These are phyloP conservation scores for Nephrotoma flavescens DNA, from an alignment of 2,888 invertebrate genomes.

Conservation along the genomic window DNA sequence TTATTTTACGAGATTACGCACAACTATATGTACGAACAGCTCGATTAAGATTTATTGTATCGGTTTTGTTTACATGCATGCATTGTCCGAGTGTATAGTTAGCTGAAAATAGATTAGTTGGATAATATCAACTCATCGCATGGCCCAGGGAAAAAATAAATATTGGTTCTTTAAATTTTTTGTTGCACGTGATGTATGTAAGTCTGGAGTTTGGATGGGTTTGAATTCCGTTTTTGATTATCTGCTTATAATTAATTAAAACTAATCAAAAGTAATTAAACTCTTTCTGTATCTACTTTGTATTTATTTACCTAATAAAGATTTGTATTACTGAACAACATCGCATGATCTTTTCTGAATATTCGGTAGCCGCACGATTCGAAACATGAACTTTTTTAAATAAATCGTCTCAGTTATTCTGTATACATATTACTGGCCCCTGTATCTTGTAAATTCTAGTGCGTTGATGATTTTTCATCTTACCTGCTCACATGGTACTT, in stretches of 20 bases:
- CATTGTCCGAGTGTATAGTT: not conserved
- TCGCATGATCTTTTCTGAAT: too few relatives aligned
- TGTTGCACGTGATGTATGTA: not conserved
- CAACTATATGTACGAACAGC: not conserved
- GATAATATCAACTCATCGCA: not conserved
- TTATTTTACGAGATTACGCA: not conserved
- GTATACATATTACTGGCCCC: too few relatives aligned
- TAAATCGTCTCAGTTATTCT: too few relatives aligned
- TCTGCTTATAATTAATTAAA: not conserved
- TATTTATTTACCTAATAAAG: not conserved
- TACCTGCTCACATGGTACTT: too few relatives aligned
- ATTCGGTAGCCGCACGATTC: too few relatives aligned
- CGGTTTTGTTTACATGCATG: not conserved
- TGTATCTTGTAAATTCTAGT: too few relatives aligned
- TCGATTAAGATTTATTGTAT: not conserved
- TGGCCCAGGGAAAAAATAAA: not conserved
- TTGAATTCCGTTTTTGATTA: too few relatives aligned
- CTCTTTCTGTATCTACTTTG: not conserved
- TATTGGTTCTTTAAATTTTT: not conserved
- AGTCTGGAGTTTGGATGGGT: too few relatives aligned
- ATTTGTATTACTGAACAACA: too few relatives aligned
- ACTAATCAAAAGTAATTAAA: not conserved
- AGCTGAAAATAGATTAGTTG: not conserved
- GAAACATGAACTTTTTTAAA: too few relatives aligned
- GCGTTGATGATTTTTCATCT: too few relatives aligned